phyloP scores from a whole-genome alignment of 2,797 vertebrate species.

The Neolamprologus multifasciatus region DNA sequence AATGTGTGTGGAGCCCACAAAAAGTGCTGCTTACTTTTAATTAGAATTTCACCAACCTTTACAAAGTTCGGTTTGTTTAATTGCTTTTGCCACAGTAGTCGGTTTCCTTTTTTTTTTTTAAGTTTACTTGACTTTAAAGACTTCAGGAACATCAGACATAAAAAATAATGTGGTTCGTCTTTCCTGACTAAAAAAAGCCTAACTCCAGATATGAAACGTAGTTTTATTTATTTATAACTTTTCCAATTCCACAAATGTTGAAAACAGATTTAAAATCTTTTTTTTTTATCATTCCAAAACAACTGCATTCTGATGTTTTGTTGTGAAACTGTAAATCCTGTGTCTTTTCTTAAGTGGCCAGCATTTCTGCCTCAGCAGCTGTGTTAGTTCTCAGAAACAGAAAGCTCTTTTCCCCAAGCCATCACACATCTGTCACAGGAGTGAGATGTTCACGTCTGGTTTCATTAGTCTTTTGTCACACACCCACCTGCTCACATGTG shows the following conservation, averaged over 20 bases:
- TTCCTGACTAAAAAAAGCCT: not conserved
- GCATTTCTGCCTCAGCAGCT: not conserved
- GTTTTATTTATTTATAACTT: not conserved
- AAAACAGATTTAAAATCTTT: not conserved
- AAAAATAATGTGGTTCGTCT: not conserved
- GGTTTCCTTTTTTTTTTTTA: not conserved
- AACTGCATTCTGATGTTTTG: not conserved
- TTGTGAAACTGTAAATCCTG: not conserved
- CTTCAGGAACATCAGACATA: not conserved
- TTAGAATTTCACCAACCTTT: not conserved
- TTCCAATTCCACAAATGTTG: not conserved
- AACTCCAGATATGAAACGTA: not conserved
- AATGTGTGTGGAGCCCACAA: not conserved
- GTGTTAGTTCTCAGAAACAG: not conserved
- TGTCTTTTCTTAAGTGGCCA: not conserved
- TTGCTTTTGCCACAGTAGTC: not conserved
- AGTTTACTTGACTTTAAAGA: not conserved
- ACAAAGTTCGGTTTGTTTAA: not conserved
- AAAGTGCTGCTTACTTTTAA: not conserved
- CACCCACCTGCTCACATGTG: slow-evolving; percentile 1
- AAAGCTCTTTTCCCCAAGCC: not conserved
- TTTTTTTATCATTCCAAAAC: not conserved
- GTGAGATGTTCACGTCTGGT: slow-evolving; percentile 3
- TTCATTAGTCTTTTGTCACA: slow-evolving; percentile 17
- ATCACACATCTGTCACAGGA: not conserved